These are phyloP conservation scores for Epistrophella euchroma DNA, from an alignment of 2,888 invertebrate species.

Conservation along the genomic window DNA sequence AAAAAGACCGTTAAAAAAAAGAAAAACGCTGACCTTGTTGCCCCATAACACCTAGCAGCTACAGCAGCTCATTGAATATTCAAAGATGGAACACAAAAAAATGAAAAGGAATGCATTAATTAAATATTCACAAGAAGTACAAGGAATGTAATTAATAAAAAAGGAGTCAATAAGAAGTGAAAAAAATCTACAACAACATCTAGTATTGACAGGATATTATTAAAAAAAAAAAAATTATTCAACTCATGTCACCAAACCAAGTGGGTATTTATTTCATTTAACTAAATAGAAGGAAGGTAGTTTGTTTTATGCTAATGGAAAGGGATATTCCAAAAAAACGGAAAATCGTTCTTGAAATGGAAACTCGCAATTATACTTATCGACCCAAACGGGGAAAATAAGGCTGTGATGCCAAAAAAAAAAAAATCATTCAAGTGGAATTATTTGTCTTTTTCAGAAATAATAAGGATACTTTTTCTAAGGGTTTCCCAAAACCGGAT, in stretches of 20 bases:
- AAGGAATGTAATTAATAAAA: slow-evolving; percentile 68
- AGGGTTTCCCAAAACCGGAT: slow-evolving; percentile 52
- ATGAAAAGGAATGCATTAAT: slow-evolving; percentile 63
- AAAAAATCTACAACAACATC: slow-evolving; percentile 43
- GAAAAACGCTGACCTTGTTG: slow-evolving; percentile 45
- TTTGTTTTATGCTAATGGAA: slow-evolving; percentile 14
- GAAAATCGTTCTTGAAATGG: slow-evolving; percentile 30
- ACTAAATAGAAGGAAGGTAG: slow-evolving; percentile 2
- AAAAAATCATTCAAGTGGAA: slow-evolving; percentile 44
- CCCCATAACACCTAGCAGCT: background rate
- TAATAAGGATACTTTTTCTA: slow-evolving; percentile 11
- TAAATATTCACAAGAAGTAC: slow-evolving; percentile 62
- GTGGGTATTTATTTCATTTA: slow-evolving; percentile 37
- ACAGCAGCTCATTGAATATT: slow-evolving; percentile 60
- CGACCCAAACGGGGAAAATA: slow-evolving; percentile 44
- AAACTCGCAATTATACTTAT: slow-evolving; percentile 59
- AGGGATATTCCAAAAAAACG: slow-evolving; percentile 27
- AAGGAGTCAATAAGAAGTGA: slow-evolving; percentile 35
- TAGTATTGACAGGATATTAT: slow-evolving; percentile 72
- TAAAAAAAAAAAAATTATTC: slow-evolving; percentile 31
- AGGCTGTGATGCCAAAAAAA: slow-evolving; percentile 19
- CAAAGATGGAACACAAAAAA: slow-evolving; percentile 30
- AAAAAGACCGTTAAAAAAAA: slow-evolving; percentile 24
- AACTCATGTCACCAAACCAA: slow-evolving; percentile 33
- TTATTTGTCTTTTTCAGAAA: slow-evolving; percentile 14